Percentiles rank a stretch among this genome's conserved stretches.
Conservation (phyloP, 2,888 invertebrate genomes). For the Acrobasis suavella region DNA sequence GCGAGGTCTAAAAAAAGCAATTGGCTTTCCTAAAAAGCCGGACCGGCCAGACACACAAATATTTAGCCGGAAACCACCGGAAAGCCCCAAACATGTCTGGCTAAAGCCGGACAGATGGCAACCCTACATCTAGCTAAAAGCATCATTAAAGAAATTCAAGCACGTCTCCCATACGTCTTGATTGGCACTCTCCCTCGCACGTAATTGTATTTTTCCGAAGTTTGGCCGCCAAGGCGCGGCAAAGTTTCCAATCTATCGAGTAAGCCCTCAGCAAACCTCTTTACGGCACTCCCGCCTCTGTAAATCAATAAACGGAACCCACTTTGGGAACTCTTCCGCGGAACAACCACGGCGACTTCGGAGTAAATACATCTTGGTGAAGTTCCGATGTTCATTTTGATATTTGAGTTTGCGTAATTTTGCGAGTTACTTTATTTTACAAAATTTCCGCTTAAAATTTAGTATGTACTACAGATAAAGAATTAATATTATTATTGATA, state of each 20-base stretch:
- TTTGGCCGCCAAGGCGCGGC: slow-evolving; percentile 20
- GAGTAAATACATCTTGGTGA: slow-evolving; percentile 15
- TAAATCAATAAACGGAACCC: slow-evolving; percentile 63
- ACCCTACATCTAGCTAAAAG: too few species aligned
- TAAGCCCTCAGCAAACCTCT: slow-evolving; percentile 49
- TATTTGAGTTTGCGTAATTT: slow-evolving; percentile 4
- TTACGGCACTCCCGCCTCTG: slow-evolving; percentile 49
- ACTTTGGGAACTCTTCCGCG: slow-evolving; percentile 57
- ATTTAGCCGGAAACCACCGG: too few species aligned
- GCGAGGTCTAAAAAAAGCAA: too few species aligned
- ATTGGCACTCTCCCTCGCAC: slow-evolving; percentile 21
- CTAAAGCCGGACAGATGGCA: too few species aligned
- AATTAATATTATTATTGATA: not conserved
- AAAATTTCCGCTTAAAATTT: not conserved
- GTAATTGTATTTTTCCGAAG: slow-evolving; percentile 34
- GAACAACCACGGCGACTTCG: slow-evolving; percentile 28
- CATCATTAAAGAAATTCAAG: not conserved
- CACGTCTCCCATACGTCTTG: slow-evolving; percentile 5
- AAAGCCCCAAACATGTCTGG: too few species aligned
- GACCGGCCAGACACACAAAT: too few species aligned
- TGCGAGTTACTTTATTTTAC: not conserved
- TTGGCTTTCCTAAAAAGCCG: too few species aligned
- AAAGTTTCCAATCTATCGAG: slow-evolving; percentile 35
- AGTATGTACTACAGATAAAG: not conserved
- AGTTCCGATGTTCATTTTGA: not conserved